Conservation (phyloP, 2,113 vertebrate genomes). For the Narcine bancroftii region DNA sequence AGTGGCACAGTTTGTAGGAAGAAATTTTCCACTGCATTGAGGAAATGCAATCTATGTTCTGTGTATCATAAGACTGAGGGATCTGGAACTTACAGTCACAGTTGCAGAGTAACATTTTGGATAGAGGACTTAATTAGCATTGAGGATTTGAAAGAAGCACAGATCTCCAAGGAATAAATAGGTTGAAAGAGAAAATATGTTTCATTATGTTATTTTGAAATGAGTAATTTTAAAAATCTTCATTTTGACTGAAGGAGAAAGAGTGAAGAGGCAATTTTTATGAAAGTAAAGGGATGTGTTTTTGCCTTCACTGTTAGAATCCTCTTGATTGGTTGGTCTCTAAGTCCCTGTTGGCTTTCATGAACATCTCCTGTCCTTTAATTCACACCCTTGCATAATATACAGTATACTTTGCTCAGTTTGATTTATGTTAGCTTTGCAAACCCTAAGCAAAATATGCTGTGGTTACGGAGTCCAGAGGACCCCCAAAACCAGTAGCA, state of each 20-base stretch:
- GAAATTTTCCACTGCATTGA: neutral
- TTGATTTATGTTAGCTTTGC: too few species aligned
- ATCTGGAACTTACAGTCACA: neutral
- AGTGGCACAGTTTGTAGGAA: neutral
- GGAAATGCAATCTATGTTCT: neutral
- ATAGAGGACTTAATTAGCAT: neutral
- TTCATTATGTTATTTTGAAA: neutral
- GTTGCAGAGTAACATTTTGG: neutral
- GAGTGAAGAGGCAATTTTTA: neutral
- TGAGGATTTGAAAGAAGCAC: neutral
- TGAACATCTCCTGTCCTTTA: neutral
- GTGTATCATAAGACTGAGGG: neutral
- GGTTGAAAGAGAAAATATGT: neutral
- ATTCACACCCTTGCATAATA: too few species aligned
- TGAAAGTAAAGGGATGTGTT: neutral
- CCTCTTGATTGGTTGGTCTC: neutral
- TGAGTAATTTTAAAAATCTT: neutral
- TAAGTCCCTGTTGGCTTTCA: too few species aligned
- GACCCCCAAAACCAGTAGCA: too few species aligned
- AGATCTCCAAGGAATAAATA: neutral
- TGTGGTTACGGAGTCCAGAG: too few species aligned
- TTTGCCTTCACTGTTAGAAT: neutral
- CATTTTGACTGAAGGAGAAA: neutral
- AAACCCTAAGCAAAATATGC: too few species aligned
- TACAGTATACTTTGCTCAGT: too few species aligned